Evolutionary conservation across 2,797 vertebrate species (phyloP), one percentile per base, ranked within the genome.

Genomic region (Pseudotriccus pelzelni): DNA sequence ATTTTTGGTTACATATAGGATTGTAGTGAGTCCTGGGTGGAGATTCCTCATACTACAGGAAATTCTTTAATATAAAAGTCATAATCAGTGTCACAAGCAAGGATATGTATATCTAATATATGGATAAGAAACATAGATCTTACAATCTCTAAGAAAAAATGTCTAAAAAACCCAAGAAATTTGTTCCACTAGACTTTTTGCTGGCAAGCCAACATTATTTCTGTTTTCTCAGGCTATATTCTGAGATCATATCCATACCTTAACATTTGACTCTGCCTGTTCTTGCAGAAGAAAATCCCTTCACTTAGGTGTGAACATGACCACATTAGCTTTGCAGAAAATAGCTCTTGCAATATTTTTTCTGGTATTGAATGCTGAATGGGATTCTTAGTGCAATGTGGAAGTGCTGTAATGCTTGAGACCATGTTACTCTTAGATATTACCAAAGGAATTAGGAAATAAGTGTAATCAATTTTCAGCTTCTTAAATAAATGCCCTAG

Each of bases 391-490:
- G 41, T 3, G 6, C 16, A 10, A 18, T 63, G 12, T 39, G 36
- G 46, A 85, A 73, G 17, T 47, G 15, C 43, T 81, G 34, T 32
- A 93, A 3, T 32, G 7, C 52, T 67, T 49, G 47, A 76, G 69
- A 88, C 17, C n/a, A 9, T 39, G 55, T 15, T 74, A 30, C 63
- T 41, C 30, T 70, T 85, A 37, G 46, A 41, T 22, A n/a, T 92
- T 83, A 82, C 28, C 58, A 64, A 79, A 84, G 46, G 60, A 91
- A 90, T 64, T 69, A 90, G 67, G 76, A 96, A 96, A 56, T 84
- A 84, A 1, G 1, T 83, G 76, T 69, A 92, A 92, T 88, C 72
- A 92, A 91, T 91, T 94, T 94, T 93, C 87, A 79, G 44, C 59
- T 86, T 74, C 76, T 88, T 93, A 76, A 89, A 91, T 39, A 92